Conservation (phyloP, 2,113 vertebrate genomes). For the Pseudorectes ferrugineus region DNA sequence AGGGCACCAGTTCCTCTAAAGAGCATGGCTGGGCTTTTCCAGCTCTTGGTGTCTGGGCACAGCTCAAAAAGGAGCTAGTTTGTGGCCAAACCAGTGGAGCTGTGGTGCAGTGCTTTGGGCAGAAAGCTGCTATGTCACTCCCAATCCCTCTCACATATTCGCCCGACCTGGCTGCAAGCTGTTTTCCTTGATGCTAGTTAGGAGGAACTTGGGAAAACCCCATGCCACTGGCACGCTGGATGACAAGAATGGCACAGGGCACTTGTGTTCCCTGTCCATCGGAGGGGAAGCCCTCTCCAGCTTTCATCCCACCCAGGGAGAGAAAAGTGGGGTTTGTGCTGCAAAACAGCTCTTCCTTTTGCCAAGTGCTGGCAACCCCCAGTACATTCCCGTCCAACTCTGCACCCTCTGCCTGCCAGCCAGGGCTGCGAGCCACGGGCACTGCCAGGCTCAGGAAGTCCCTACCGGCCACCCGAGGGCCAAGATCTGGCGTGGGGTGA, state of each 20-base stretch:
- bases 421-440: neutral
- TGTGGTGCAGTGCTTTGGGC: neutral
- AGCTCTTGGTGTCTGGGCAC: neutral
- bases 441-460: neutral
- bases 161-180: neutral
- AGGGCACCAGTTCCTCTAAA: neutral
- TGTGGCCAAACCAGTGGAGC: neutral
- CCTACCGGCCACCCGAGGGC: neutral
- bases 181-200: neutral
- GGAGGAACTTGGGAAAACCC: neutral
- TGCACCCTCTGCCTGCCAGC: neutral
- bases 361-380: conserved; percentile 17
- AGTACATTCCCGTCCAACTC: neutral
- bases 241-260: neutral
- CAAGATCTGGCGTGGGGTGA: neutral
- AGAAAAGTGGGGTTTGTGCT: neutral
- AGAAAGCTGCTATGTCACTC: neutral
- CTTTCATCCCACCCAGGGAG: neutral
- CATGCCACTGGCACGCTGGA: neutral
- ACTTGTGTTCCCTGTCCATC: neutral
- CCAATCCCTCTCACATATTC: neutral
- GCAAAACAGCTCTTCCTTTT: neutral
- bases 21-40: neutral
- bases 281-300: neutral
- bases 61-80: neutral